Base-by-base conservation (phyloP, 1,140 invertebrate genomes). In the Orius insidiosus region DNA sequence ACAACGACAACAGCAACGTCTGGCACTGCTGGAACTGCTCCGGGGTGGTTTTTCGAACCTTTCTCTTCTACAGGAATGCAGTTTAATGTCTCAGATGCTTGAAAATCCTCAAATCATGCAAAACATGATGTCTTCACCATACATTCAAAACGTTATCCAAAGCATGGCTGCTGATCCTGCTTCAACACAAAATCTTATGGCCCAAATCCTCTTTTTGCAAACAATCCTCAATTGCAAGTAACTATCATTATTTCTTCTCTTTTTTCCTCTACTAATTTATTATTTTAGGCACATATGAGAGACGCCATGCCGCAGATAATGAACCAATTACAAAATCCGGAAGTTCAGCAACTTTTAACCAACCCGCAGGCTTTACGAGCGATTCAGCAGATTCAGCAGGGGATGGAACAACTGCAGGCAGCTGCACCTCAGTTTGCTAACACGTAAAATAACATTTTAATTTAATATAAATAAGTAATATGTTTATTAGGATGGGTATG, bases 301-400 rank as follows among this genome's bases (percentile, higher is more conserved):
- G 65, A 73, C 3, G 86, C 90, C 78, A 74, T 96, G 72, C 93
- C 93, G 13, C 74, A 78, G 46, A 75, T 97, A 55, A 58, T 97
- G 47, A 74, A 83, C 50, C 84, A 95, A 65, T 72, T 98, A 67
- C 85, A 90, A 60, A 95, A 95, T 67, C 93, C 93, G 0, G 85
- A 93, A 55, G 78, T 97, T 54, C 83, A 92, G 59, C 76, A 72
- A 52, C 72, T 95, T 59, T 37, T 98, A 57, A 76, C 82, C 8
- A 98, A 99, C 68, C 94, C 95, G 5, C 67, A 84, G 60, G 94
- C 93, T 6, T 57, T 98, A 50, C 78, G 88, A 58, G 95, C 94
- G 15, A 75, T 99, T 36, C 75, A 90, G 60, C 90, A 97, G 66
- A 96, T 99, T 56, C 92, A 97, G 59, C 83, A 89, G 63, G 92